A percentile compares a stretch with the other conserved stretches of the same genome.
phyloP scores from a whole-genome alignment of 2,888 invertebrate species.

The Ochropleura plecta region DNA sequence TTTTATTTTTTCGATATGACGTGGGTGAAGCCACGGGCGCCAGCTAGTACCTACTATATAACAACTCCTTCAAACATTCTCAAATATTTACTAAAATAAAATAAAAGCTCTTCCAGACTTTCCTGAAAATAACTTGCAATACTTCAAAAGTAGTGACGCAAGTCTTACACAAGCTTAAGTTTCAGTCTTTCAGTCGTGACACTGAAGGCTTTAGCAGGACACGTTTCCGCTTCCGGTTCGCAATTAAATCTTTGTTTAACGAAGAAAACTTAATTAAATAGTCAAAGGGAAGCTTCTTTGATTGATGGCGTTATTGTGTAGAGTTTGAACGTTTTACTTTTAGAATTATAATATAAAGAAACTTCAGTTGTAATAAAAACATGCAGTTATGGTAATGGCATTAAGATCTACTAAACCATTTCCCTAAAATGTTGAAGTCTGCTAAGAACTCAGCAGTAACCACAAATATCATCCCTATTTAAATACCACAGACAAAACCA shows the following conservation, averaged over 20 bases:
- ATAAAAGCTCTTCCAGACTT: conserved; percentile 8
- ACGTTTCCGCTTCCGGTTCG: conserved; percentile 61
- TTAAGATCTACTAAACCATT: background rate
- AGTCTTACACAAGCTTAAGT: conserved; percentile 60
- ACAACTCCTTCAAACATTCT: background rate
- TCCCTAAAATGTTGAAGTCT: background rate
- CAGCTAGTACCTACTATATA: background rate
- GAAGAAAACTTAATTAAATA: conserved; percentile 66
- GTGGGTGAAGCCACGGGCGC: too few species aligned
- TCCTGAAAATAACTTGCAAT: conserved; percentile 40
- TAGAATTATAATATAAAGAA: background rate
- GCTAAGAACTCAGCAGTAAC: background rate
- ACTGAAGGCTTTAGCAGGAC: conserved; percentile 63
- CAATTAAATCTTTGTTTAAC: conserved; percentile 67
- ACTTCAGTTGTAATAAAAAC: background rate
- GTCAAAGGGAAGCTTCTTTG: conserved; percentile 55
- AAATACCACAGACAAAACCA: background rate
- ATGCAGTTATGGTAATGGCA: background rate
- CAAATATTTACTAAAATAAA: conserved; percentile 17
- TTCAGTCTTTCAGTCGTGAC: conserved; percentile 59
- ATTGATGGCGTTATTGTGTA: conserved; percentile 39
- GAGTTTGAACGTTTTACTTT: background rate
- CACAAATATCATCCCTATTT: background rate
- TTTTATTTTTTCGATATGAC: too few species aligned
- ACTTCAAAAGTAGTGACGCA: conserved; percentile 57